Conservation (phyloP, 1,140 invertebrate genomes). For the Stenopsyche tienmushanensis region DNA sequence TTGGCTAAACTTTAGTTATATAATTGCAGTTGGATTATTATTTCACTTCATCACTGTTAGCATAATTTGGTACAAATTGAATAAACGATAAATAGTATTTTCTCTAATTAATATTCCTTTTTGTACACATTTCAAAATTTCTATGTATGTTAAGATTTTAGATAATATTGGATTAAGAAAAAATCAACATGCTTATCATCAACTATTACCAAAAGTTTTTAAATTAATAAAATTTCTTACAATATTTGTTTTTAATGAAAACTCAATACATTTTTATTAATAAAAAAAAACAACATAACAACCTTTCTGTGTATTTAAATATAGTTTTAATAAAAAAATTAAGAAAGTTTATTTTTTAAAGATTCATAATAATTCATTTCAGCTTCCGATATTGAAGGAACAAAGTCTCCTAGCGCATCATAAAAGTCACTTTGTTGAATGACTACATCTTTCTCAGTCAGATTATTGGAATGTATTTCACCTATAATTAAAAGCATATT, state of each 20-base stretch:
- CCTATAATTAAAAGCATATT: constrained; percentile 36
- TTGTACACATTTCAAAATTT: too few species aligned
- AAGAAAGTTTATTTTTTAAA: constrained; percentile 35
- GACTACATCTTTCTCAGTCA: constrained; percentile 32
- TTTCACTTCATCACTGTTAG: constrained; percentile 78
- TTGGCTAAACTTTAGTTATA: constrained; percentile 70
- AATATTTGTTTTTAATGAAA: too few species aligned
- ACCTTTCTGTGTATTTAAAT: too few species aligned
- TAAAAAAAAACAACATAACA: too few species aligned
- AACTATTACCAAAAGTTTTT: too few species aligned
- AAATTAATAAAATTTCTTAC: too few species aligned
- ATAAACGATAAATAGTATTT: constrained; percentile 67
- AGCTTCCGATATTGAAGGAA: constrained; percentile 34
- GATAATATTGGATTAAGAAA: too few species aligned
- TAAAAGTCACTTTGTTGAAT: constrained; percentile 34
- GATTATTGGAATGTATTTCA: constrained; percentile 2
- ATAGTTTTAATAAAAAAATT: too few species aligned
- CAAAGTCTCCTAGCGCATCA: constrained; percentile 30
- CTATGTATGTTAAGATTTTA: too few species aligned
- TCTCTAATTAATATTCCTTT: too few species aligned
- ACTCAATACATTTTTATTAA: too few species aligned
- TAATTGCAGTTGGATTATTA: constrained; percentile 67
- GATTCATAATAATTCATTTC: constrained; percentile 41
- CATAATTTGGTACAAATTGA: constrained; percentile 75
- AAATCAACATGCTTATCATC: too few species aligned